Base-by-base conservation (phyloP, 2,888 invertebrate species). In the Ashinkailepas kermadecensis region DNA sequence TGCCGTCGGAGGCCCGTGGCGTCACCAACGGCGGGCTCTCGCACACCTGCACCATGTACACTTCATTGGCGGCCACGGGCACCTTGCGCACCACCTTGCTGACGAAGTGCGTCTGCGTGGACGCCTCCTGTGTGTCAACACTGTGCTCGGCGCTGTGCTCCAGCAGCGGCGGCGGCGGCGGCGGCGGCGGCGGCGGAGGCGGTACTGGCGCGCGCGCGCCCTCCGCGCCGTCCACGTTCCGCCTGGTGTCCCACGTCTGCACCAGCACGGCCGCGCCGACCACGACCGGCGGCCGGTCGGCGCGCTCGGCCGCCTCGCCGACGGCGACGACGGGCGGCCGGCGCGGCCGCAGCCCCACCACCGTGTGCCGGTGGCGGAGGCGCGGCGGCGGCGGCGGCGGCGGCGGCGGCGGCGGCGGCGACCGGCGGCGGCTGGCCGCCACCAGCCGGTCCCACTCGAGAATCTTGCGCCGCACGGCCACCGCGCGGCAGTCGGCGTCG, bases 11-110 rank as follows among this genome's bases (percentile, higher is more conserved):
- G 39, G 39, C 18, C 6, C 74, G 12, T 59, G 59, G 7, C 59
- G 59, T 59, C 59, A 54, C 23, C 39, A 23, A 6, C 74, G 15
- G 39, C 74, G 74, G 74, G 54, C 54, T 13, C 74, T 74, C 74
- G 54, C 74, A 74, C 58, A 78, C 78, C 23, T 23, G 78, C 78
- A 58, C 78, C 78, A 78, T 58, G 15, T 58, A 78, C 57, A 78
- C 78, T 18, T 78, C 78, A 58, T 58, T 78, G 78, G 57, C n/a
- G 18, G 57, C 57, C 78, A 57, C 57, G 18, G 57, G 78, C 78
- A 23, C 78, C 57, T 10, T 8, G 12, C 78, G 78, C 78, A 78
- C 57, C 4, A n/a, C 58, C 78, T 78, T 78, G 78, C 78, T 78
- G 23, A 78, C 78, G 23, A 12, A 23, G 23, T 58, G 78, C 23